Conservation (phyloP, 2,888 invertebrate species). For the Drosophila borborema region DNA sequence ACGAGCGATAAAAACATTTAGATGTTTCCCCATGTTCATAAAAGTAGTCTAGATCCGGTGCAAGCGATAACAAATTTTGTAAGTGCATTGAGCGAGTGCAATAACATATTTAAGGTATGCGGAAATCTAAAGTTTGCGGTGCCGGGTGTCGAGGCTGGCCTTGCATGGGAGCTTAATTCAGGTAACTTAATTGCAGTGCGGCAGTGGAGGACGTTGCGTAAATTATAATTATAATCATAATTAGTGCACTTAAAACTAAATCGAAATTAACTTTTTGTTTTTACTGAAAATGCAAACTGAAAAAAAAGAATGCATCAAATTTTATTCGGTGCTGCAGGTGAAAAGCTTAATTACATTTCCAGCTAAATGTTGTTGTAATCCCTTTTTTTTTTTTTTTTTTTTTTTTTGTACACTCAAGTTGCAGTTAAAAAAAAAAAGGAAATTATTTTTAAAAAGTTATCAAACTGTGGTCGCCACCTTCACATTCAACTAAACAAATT, state of each 20-base stretch:
- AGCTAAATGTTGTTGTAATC: constrained; percentile 21
- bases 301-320: constrained; percentile 35
- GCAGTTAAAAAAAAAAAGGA: constrained; percentile 46
- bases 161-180: constrained; percentile 4
- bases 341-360: constrained; percentile 60
- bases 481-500: constrained; percentile 27
- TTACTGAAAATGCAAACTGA: constrained; percentile 8
- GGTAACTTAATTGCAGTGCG: constrained; percentile 28
- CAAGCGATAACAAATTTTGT: constrained; percentile 27
- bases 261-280: constrained; percentile 35
- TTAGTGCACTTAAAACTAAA: constrained; percentile 64
- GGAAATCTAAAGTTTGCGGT: neutral
- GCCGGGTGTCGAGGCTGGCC: neutral
- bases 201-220: constrained; percentile 37
- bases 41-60: constrained; percentile 26
- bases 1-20: constrained; percentile 35
- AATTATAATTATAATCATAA: constrained; percentile 66
- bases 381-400: constrained; percentile 7
- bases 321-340: constrained; percentile 61
- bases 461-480: constrained; percentile 34
- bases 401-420: constrained; percentile 41
- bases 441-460: constrained; percentile 51
- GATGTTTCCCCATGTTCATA: constrained; percentile 28
- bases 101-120: constrained; percentile 25
- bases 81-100: constrained; percentile 49